Base-by-base conservation (phyloP, 2,888 invertebrate species). In the Synergus japonicus region DNA sequence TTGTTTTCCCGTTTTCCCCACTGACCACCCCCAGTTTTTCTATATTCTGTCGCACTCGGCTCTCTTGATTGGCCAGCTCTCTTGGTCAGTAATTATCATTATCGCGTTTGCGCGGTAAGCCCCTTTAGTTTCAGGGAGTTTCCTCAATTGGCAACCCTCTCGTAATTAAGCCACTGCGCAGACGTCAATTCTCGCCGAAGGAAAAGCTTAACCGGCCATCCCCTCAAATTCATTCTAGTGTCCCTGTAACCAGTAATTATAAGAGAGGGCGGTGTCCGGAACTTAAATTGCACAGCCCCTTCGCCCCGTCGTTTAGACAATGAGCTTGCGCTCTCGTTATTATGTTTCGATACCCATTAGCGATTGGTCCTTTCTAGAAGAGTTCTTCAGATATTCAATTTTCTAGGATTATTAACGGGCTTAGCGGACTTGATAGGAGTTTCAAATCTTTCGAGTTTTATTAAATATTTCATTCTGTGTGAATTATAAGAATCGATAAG, bases 111-210 rank as follows among this genome's bases (percentile, higher is more conserved):
- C 88, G 88, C 88, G 83, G 76, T 81, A 81, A 82, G 65, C 58
- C 76, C 60, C 73, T 58, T 80, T 58, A 79, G 67, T 77, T 77
- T 77, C 79, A 83, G 85, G 83, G 86, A 85, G 86, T 88, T 85
- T 85, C 84, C 85, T 84, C 88, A 86, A 89, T 89, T 88, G 88
- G 89, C 87, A 89, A 90, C 88, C 89, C 89, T 88, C 88, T 81
- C 85, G 87, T 90, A 90, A 90, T 90, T 90, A 90, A 89, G 76
- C 77, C 10, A 83, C 37, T 76, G 84, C 84, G 84, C 84, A 84
- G 83, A 80, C 84, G 83, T 83, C 79, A 78, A 65, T 83, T 84
- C 84, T 82, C 83, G 84, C 86, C 86, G 79, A 79, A 84, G 86
- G 84, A 81, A 83, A 85, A 85, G 83, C 84, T 66, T 76, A 82